Evolutionary conservation across 2,888 invertebrate genomes (phyloP), one percentile per base, ranked within the genome.

Genomic region (Drosophila antonietae): DNA sequence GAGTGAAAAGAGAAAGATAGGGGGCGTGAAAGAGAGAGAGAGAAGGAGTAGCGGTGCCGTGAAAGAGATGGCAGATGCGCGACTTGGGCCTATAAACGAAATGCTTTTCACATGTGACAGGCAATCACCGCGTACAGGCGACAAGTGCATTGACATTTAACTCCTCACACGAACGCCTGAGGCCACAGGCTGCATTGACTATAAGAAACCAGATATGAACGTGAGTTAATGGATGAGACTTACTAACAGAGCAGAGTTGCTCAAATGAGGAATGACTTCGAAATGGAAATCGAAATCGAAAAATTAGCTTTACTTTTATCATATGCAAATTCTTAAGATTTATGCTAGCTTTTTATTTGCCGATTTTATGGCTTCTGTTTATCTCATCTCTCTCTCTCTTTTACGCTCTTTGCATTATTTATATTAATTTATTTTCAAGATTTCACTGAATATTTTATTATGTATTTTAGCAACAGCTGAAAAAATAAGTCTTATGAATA

Each of bases 61-160:
- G 23, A 49, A 31, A 43, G 57, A 55, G 62, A 53, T 49, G 33
- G 56, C 59, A 62, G 55, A 58, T 65, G 57, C 15, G 46, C 18
- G 46, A 57, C 64, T 68, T 63, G 67, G 58, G 76, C 53, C 67
- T 35, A 60, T 57, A 63, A 68, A 39, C 18, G 65, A 62, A 81
- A 78, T 78, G 78, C 53, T 66, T 81, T 73, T 60, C 69, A 73
- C 81, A 81, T 81, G 74, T 63, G 73, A 70, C 73, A 73, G 44
- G 62, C 63, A 52, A 73, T 58, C 62, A 56, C 14, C 41, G 47
- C 49, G 67, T 51, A 31, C 57, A 71, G 81, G 79, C 83, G 83
- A 72, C 86, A 75, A 88, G 83, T 83, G 73, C 83, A 89, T 70
- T 86, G 81, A 81, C 81, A 68, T 73, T 56, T 58, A 63, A 49